Evolutionary conservation across 1,140 invertebrate genomes (phyloP).

Genomic region (Drosophila parvula): DNA sequence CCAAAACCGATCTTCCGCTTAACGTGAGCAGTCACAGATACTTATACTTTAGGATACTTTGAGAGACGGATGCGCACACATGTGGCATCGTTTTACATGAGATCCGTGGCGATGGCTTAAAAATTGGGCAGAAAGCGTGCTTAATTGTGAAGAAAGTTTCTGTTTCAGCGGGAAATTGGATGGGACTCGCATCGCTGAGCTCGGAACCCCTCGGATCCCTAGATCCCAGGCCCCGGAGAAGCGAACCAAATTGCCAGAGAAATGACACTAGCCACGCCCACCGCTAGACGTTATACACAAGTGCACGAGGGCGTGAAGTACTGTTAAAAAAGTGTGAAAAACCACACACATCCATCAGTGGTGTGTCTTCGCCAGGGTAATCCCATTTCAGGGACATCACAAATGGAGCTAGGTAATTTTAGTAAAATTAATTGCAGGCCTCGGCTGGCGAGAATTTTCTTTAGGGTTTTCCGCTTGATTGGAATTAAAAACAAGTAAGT

Average conservation of each 20-base stretch:
- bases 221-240: conserved; percentile 54
- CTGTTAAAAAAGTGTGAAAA: conserved; percentile 71
- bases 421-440: conserved; percentile 81
- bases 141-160: conserved; percentile 76
- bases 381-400: conserved; percentile 50
- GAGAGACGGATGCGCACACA: conserved; percentile 49
- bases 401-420: conserved; percentile 63
- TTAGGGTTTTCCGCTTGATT: conserved; percentile 53
- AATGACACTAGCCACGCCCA: conserved; percentile 69
- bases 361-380: conserved; percentile 32
- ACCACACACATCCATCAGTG: conserved; percentile 61
- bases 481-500: conserved; percentile 33
- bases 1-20: conserved; percentile 69
- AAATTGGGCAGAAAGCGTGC: conserved; percentile 80
- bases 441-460: conserved; percentile 1
- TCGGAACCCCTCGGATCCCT: background rate
- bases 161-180: conserved; percentile 50
- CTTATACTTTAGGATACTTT: conserved; percentile 44
- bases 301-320: conserved; percentile 67
- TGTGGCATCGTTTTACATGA: conserved; percentile 78
- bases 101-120: conserved; percentile 62
- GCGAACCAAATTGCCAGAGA: conserved; percentile 70
- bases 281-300: conserved; percentile 32
- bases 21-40: conserved; percentile 51
- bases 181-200: conserved; percentile 32